Conservation (phyloP, 1,140 invertebrate genomes). For the Orius insidiosus region DNA sequence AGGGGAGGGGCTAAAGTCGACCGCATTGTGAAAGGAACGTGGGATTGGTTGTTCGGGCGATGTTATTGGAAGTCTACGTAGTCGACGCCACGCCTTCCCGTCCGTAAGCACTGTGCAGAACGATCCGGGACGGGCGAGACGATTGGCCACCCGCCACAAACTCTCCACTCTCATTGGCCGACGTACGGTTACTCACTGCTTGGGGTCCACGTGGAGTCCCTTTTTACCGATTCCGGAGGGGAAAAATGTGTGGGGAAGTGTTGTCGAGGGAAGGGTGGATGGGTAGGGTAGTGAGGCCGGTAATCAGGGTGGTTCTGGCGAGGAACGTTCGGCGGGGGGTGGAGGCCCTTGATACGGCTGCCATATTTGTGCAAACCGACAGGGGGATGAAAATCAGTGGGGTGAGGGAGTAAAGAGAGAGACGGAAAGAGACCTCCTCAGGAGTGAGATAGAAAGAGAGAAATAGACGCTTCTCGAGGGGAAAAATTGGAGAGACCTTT, state of each 20-base stretch:
- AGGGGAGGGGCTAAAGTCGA: not conserved
- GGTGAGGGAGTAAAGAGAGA: conserved; percentile 11
- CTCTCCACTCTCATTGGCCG: conserved; percentile 2
- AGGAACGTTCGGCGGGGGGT: not conserved
- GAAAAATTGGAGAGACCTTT: conserved; percentile 19
- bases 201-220: conserved; percentile 20
- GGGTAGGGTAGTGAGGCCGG: conserved; percentile 20
- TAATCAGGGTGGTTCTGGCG: conserved; percentile 20
- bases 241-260: conserved; percentile 16
- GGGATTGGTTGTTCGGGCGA: no score
- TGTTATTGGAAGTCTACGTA: no score
- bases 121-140: not conserved
- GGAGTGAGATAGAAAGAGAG: no score
- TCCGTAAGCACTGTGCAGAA: not conserved
- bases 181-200: not conserved
- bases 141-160: not conserved
- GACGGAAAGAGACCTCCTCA: conserved; percentile 5
- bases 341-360: conserved; percentile 18
- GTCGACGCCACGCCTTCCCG: no score
- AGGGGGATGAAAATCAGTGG: conserved; percentile 18
- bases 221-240: conserved; percentile 14
- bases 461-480: not conserved
- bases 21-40: not conserved
- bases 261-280: conserved; percentile 10
- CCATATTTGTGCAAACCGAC: conserved; percentile 21